These are phyloP conservation scores for Polypedilum vanderplanki DNA, from an alignment of 1,140 invertebrate genomes.

Conservation along the genomic window DNA sequence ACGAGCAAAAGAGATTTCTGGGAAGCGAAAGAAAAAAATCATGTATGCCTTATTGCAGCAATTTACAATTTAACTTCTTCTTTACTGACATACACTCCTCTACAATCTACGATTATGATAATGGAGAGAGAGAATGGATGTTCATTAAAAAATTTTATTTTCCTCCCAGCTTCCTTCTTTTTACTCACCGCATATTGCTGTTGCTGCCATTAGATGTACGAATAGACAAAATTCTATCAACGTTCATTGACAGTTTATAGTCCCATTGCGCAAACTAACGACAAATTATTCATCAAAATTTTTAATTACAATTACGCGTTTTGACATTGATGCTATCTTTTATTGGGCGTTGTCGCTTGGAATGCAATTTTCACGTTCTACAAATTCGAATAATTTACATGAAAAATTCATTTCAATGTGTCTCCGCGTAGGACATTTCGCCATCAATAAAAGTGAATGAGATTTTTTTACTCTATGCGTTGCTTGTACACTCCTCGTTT, in stretches of 20 bases:
- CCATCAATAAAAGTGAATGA: conserved; percentile 6
- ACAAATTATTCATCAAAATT: neutral
- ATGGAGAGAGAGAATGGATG: too few species aligned
- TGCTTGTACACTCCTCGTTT: neutral
- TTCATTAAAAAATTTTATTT: too few species aligned
- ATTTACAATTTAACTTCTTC: neutral
- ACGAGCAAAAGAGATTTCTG: neutral
- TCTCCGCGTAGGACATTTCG: neutral
- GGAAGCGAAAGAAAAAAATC: neutral
- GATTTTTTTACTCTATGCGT: neutral
- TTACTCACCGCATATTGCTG: too few species aligned
- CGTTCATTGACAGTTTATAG: too few species aligned
- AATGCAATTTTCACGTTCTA: conserved; percentile 18
- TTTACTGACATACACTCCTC: too few species aligned
- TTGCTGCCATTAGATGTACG: too few species aligned
- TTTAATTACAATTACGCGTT: conserved; percentile 16
- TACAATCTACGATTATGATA: too few species aligned
- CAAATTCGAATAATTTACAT: conserved; percentile 7
- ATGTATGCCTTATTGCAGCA: conserved; percentile 15
- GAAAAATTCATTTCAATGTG: conserved; percentile 14
- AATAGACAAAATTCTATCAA: too few species aligned
- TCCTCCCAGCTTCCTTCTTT: too few species aligned
- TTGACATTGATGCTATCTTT: neutral
- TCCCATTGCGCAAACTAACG: neutral
- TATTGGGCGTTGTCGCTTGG: neutral